phyloP scores from a whole-genome alignment of 2,113 vertebrate species.

The Catagonus wagneri region DNA sequence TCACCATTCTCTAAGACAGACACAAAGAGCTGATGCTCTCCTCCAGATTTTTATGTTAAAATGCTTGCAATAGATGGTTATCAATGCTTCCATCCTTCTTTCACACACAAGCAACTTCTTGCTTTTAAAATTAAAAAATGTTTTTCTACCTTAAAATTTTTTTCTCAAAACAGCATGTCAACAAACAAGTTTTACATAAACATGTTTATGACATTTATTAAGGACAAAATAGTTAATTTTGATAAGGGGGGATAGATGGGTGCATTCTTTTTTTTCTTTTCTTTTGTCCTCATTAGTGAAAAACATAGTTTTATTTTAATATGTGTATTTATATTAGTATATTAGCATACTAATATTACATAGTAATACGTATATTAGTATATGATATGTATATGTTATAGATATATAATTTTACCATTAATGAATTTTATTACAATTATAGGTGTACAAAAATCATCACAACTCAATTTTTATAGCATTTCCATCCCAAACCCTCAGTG shows the following conservation, averaged over 20 bases:
- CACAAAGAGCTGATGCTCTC: slow-evolving; percentile 14
- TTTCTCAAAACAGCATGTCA: slow-evolving; percentile 9
- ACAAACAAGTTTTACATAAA: slow-evolving; percentile 48
- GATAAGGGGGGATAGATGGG: neutral
- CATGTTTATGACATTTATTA: slow-evolving; percentile 51
- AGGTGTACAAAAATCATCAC: no score
- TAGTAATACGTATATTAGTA: no score
- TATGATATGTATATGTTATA: no score
- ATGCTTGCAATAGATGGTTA: neutral
- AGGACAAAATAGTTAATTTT: slow-evolving; percentile 52
- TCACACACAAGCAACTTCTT: slow-evolving; percentile 37
- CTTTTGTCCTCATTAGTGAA: no score
- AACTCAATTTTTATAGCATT: no score
- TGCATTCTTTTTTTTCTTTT: no score
- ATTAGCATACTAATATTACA: no score
- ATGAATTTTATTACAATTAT: no score
- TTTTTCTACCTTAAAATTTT: slow-evolving; percentile 50
- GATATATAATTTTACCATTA: no score
- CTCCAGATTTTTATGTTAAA: slow-evolving; percentile 35
- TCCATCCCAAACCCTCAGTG: no score
- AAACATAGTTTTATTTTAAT: no score
- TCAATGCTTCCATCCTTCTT: slow-evolving; percentile 23
- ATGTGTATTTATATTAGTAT: no score
- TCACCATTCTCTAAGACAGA: slow-evolving; percentile 7
- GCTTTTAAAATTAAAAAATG: slow-evolving; percentile 39